Percentiles rank a stretch among this genome's conserved stretches.
Evolutionary conservation across 2,888 invertebrate species (phyloP).

Genomic region (Quadroppia sp.): DNA sequence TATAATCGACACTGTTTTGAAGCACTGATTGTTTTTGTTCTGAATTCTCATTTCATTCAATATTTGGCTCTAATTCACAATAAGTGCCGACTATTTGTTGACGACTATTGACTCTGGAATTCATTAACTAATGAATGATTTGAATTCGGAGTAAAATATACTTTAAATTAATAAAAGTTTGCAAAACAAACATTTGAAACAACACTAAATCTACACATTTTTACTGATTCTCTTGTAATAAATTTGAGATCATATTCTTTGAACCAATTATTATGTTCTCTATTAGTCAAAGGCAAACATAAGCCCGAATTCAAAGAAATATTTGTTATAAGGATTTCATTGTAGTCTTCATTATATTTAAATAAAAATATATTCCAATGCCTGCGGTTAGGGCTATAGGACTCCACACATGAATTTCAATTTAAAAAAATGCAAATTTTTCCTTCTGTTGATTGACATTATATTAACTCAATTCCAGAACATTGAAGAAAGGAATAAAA

Average conservation of each 20-base stretch:
- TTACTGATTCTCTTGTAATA: too few relatives aligned
- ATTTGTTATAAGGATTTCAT: neutral
- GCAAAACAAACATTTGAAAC: neutral
- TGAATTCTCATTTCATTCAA: too few relatives aligned
- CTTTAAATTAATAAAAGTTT: neutral
- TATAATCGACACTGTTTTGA: too few relatives aligned
- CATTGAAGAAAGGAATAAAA: neutral
- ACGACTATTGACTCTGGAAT: neutral
- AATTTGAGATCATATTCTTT: neutral
- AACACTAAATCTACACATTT: neutral
- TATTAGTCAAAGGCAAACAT: neutral
- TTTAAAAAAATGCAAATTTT: constrained; percentile 21
- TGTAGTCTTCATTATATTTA: neutral
- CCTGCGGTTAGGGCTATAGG: neutral
- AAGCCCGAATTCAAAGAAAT: neutral
- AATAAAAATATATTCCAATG: constrained; percentile 1
- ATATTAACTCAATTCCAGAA: constrained; percentile 22
- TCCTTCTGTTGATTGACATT: constrained; percentile 10
- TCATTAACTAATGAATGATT: neutral
- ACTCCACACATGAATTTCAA: neutral
- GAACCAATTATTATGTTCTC: constrained; percentile 16
- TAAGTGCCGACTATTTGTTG: too few relatives aligned
- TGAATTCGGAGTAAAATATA: neutral
- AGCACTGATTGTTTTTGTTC: too few relatives aligned
- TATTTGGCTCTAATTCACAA: too few relatives aligned